phyloP scores from a whole-genome alignment of 2,888 invertebrate species.

The Aspidapion aeneum region DNA sequence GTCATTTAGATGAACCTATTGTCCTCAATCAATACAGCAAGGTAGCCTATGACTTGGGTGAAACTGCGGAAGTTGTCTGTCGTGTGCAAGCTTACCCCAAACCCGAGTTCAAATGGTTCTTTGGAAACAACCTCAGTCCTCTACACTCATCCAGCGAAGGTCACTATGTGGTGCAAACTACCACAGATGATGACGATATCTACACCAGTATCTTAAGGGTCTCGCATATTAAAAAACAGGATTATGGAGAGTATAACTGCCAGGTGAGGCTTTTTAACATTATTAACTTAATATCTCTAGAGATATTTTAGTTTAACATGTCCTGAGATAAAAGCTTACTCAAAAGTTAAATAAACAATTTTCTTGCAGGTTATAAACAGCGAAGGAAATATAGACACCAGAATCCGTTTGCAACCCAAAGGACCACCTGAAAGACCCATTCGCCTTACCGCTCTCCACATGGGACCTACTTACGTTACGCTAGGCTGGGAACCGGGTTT shows the following conservation, averaged over 20 bases:
- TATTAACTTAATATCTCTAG: no score
- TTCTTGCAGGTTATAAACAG: constrained; percentile 57
- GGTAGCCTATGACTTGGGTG: constrained; percentile 81
- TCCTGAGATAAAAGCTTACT: no score
- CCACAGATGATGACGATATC: constrained; percentile 78
- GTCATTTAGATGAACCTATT: constrained; percentile 73
- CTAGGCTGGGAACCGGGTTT: constrained; percentile 87
- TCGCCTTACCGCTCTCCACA: constrained; percentile 65
- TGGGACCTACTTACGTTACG: constrained; percentile 76
- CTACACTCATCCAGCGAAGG: constrained; percentile 78
- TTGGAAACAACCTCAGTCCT: constrained; percentile 69
- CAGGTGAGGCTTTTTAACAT: constrained; percentile 49
- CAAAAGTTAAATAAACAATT: no score
- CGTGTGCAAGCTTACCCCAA: constrained; percentile 89
- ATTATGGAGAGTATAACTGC: constrained; percentile 91
- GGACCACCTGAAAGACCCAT: constrained; percentile 84
- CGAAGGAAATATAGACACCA: constrained; percentile 71
- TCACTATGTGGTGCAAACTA: constrained; percentile 81
- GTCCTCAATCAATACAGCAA: constrained; percentile 81
- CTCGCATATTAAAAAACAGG: constrained; percentile 71
- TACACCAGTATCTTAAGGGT: constrained; percentile 76
- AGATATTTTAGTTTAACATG: no score
- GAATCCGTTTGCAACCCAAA: constrained; percentile 79
- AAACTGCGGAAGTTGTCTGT: constrained; percentile 83
- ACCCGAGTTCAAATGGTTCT: constrained; percentile 91